phyloP scores from a whole-genome alignment of 1,140 invertebrate genomes.

The Drosophila aff. region DNA sequence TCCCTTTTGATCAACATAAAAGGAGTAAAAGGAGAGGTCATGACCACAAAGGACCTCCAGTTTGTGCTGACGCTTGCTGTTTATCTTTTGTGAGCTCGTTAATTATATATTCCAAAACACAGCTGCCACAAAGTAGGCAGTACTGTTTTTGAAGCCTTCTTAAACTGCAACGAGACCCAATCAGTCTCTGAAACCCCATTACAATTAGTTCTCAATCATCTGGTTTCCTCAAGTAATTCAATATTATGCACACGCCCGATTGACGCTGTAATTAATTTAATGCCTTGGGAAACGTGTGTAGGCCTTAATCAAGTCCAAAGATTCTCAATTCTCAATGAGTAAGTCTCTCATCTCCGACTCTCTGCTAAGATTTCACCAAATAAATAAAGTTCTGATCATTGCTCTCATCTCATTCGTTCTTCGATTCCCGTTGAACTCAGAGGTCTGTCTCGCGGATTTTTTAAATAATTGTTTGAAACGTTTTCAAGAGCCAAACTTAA shows the following conservation, averaged over 20 bases:
- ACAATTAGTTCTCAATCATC: not conserved
- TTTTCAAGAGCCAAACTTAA: not conserved
- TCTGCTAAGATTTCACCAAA: not conserved
- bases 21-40: no score
- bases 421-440: not conserved
- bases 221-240: not conserved
- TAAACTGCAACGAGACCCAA: not conserved
- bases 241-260: constrained; percentile 4
- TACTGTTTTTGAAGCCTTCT: not conserved
- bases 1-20: no score
- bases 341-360: not conserved
- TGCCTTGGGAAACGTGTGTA: not conserved
- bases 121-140: not conserved
- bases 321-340: not conserved
- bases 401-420: constrained; percentile 2
- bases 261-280: not conserved
- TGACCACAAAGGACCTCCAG: no score
- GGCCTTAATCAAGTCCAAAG: not conserved
- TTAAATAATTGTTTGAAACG: no score
- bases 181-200: not conserved
- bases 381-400: constrained; percentile 2
- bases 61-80: no score
- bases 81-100: no score
- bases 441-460: not conserved
- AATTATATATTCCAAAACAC: not conserved